Evolutionary conservation across 2,888 invertebrate species (phyloP).

Genomic region (Thereva nobilitata): DNA sequence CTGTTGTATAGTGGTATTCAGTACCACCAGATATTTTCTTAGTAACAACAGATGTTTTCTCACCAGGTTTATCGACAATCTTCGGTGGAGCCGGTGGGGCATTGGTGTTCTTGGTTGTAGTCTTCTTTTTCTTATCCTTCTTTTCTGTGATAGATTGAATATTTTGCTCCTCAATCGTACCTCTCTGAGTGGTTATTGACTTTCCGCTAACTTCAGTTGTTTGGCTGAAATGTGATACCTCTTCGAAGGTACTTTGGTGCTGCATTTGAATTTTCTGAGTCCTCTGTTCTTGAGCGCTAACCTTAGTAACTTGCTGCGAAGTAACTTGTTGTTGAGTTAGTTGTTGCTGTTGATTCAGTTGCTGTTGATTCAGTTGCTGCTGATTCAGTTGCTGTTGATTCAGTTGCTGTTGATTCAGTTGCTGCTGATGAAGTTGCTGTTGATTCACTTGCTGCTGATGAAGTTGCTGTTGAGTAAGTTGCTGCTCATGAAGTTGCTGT

Average conservation of each 20-base stretch:
- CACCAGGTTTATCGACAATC: constrained; percentile 50
- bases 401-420: constrained; percentile 44
- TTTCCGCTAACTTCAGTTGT: constrained; percentile 53
- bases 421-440: constrained; percentile 50
- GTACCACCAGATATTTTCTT: constrained; percentile 53
- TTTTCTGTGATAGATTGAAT: constrained; percentile 44
- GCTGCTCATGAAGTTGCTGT: constrained; percentile 37
- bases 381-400: constrained; percentile 45
- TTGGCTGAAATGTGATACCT: constrained; percentile 51
- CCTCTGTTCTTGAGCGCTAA: constrained; percentile 40
- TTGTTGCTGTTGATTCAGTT: not conserved
- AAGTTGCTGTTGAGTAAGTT: constrained; percentile 41
- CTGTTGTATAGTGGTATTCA: constrained; percentile 54
- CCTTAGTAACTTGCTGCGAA: constrained; percentile 30
- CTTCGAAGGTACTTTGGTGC: constrained; percentile 52
- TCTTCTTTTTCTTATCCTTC: constrained; percentile 51
- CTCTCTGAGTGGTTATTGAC: constrained; percentile 48
- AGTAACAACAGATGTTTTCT: constrained; percentile 51
- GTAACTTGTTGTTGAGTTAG: not conserved
- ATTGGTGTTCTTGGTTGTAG: constrained; percentile 43
- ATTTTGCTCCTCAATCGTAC: constrained; percentile 39
- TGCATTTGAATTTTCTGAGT: constrained; percentile 44
- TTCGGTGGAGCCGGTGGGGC: constrained; percentile 54
- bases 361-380: constrained; percentile 19
- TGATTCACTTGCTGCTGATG: constrained; percentile 46